These are phyloP conservation scores for Anseranas semipalmata DNA, from an alignment of 2,113 vertebrate species.

Conservation along the genomic window DNA sequence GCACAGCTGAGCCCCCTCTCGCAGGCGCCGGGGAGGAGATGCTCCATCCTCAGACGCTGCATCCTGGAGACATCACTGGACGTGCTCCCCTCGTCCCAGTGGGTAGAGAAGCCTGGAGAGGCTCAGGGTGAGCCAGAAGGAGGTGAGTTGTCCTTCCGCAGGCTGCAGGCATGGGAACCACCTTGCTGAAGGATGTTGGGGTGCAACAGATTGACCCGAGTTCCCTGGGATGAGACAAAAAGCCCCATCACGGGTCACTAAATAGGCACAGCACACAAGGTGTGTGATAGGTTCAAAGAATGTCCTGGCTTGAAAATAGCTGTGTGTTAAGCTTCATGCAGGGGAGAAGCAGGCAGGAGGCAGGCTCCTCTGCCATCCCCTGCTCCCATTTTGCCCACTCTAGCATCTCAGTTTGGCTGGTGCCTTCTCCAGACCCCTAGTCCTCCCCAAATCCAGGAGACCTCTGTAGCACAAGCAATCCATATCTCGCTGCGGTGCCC, in stretches of 20 bases:
- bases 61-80: background rate
- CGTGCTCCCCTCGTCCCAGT: background rate
- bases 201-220: background rate
- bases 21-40: background rate
- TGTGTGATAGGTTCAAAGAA: no score
- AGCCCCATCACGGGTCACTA: rapidly evolving
- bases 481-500: rapidly evolving
- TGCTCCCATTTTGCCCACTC: background rate
- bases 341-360: background rate
- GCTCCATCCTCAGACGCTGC: background rate
- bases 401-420: background rate
- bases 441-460: background rate
- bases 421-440: background rate
- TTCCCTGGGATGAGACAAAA: background rate
- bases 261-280: background rate
- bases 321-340: background rate
- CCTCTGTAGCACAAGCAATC: background rate
- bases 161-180: rapidly evolving
- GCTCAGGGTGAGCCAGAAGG: background rate
- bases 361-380: background rate
- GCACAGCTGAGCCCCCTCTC: background rate
- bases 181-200: background rate
- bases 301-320: background rate
- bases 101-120: background rate
- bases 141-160: background rate